Conservation (phyloP, 2,113 vertebrate species). For the Toxotes jaculatrix region DNA sequence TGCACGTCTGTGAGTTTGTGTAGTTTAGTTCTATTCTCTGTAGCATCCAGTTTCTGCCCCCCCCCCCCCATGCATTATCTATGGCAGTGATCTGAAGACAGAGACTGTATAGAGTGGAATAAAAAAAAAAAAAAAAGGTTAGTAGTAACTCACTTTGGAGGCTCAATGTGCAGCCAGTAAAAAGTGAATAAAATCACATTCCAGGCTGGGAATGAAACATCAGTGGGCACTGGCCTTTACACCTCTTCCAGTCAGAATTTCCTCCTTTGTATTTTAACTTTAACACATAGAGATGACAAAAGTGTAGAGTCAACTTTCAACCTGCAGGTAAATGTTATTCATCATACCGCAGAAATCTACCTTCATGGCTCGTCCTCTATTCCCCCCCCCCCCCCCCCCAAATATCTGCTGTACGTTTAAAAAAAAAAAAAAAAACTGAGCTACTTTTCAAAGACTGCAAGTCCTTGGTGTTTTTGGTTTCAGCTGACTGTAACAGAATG, state of each 20-base stretch:
- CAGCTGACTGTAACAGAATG: slow-evolving; percentile 73
- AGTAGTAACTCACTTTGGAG: slow-evolving; percentile 7
- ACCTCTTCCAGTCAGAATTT: background rate
- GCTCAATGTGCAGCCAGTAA: background rate
- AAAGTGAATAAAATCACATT: background rate
- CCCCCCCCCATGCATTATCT: slow-evolving; percentile 32
- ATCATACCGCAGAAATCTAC: background rate
- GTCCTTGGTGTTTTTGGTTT: slow-evolving; percentile 70
- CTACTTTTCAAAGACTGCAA: slow-evolving; percentile 77
- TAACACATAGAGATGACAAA: background rate
- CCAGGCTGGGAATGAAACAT: background rate
- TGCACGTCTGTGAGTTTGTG: slow-evolving; percentile 35
- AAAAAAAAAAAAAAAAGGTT: slow-evolving; percentile 10
- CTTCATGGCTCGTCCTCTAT: background rate
- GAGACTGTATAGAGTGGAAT: slow-evolving; percentile 7
- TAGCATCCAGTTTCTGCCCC: slow-evolving; percentile 45
- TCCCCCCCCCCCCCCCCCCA: no score
- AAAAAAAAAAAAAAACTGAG: slow-evolving; percentile 24
- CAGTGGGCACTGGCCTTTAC: background rate
- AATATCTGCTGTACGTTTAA: slow-evolving; percentile 16
- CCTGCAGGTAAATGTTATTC: background rate
- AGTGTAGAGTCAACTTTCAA: slow-evolving; percentile 1
- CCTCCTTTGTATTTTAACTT: background rate
- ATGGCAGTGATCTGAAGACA: slow-evolving; percentile 33
- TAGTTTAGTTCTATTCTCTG: slow-evolving; percentile 52